Base-by-base conservation (phyloP, 2,113 vertebrate genomes). In the Brachyhypopomus occidentalis region DNA sequence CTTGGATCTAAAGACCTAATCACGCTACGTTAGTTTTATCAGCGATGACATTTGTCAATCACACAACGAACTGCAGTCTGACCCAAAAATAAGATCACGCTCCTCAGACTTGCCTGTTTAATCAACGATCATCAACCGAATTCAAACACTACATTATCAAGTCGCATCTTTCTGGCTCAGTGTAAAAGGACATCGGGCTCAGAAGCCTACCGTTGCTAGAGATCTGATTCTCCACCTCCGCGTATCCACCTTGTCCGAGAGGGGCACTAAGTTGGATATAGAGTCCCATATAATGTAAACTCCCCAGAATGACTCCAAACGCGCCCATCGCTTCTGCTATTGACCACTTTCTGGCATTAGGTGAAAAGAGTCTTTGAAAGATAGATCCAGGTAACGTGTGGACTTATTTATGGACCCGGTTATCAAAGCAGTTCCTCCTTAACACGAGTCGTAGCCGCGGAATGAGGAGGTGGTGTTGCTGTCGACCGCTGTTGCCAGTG, bases 221-320 rank as follows among this genome's bases (percentile, higher is more conserved):
- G 90, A 95, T 89, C 88, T 91, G 95, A 92, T 95, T 95, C 90
- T 95, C 93, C 84, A 92, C 89, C 84, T 94, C 93, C 80, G 92
- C 91, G 87, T 72, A 92, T 92, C 45, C 45, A 52, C 45, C 45
- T 52, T 52, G 45, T 52, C 45, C 45, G 73, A 94, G 89, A 91
- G 93, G 90, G 81, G 90, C 92, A 89, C 94, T 92, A 93, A 96
- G 94, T 94, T 96, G 96, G 86, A 96, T 88, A 93, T 94, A 96
- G 94, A 98, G 95, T 95, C 96, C 96, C 94, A 96, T 88, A 91
- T 93, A 98, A 90, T 96, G 96, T 88, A 96, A 93, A 91, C 93
- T 92, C 94, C 95, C 93, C 91, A 97, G 92, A 89, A 95, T 93
- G 91, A 94, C 86, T 83, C 92, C 90, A 88, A 97, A 94, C 91